These are phyloP conservation scores for Chymomyza procnemis DNA, from an alignment of 2,888 invertebrate genomes.

Conservation along the genomic window DNA sequence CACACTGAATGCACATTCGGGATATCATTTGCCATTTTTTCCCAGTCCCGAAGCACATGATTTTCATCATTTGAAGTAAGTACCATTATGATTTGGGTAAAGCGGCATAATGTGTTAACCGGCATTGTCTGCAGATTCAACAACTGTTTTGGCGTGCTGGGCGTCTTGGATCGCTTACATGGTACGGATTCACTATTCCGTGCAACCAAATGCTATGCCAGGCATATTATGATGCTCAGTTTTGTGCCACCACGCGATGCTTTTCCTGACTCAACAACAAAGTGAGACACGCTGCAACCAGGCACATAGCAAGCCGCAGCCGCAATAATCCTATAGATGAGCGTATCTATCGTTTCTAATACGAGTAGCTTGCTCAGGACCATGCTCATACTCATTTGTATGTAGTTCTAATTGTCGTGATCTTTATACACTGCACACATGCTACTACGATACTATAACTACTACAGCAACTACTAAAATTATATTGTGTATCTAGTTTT, in stretches of 20 bases:
- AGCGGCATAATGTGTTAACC: not conserved
- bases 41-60: conserved; percentile 92
- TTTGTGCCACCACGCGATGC: conserved; percentile 83
- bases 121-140: conserved; percentile 83
- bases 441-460: not conserved
- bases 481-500: not conserved
- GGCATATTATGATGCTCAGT: conserved; percentile 86
- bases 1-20: conserved; percentile 90
- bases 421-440: not conserved
- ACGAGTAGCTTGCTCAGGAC: not conserved
- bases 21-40: conserved; percentile 91
- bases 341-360: not conserved
- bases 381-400: not conserved
- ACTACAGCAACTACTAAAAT: too few relatives aligned
- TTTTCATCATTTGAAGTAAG: conserved; percentile 89
- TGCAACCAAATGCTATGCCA: conserved; percentile 83
- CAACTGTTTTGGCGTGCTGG: conserved; percentile 90
- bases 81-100: not conserved
- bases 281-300: conserved; percentile 36
- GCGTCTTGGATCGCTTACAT: conserved; percentile 89
- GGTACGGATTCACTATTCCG: conserved; percentile 89
- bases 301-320: not conserved
- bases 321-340: not conserved
- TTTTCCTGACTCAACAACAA: conserved; percentile 81
- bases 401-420: not conserved